A percentile compares a stretch with the other conserved stretches of the same genome.
phyloP scores from a whole-genome alignment of 2,888 invertebrate species.

The Watsonalla binaria region DNA sequence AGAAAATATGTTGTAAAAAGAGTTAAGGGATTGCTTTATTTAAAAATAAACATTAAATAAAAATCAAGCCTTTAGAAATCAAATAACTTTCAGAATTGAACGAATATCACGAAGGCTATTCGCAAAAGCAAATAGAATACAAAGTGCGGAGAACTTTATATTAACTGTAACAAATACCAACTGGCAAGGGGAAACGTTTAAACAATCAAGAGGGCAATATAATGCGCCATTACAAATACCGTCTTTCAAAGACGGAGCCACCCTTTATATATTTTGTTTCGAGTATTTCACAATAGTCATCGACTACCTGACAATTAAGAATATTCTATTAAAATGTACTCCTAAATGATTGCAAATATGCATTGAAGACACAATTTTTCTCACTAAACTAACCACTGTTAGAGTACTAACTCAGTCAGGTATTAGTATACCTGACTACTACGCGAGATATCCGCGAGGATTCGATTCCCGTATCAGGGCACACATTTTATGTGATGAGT shows the following conservation, averaged over 20 bases:
- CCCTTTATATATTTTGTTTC: slow-evolving; percentile 44
- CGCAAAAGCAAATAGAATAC: background rate
- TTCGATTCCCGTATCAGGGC: too few species aligned
- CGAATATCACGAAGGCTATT: background rate
- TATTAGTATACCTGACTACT: too few species aligned
- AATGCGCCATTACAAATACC: slow-evolving; percentile 37
- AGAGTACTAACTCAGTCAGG: too few species aligned
- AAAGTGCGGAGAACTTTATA: background rate
- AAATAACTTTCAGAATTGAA: background rate
- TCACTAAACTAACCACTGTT: too few species aligned
- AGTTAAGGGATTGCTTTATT: too few species aligned
- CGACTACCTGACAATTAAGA: slow-evolving; percentile 1
- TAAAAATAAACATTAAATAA: too few species aligned
- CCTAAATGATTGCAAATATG: too few species aligned
- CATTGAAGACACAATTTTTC: too few species aligned
- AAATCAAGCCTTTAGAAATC: background rate
- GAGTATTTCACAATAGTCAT: slow-evolving; percentile 11
- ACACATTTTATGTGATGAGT: too few species aligned
- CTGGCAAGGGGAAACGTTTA: slow-evolving; percentile 37
- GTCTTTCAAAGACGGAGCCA: slow-evolving; percentile 29
- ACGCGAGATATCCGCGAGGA: too few species aligned
- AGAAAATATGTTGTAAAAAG: too few species aligned
- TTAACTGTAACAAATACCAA: slow-evolving; percentile 12
- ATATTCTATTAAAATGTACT: background rate
- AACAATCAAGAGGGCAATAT: slow-evolving; percentile 49